Evolutionary conservation across 2,113 vertebrate species (phyloP).

Genomic region (Solea senegalensis): DNA sequence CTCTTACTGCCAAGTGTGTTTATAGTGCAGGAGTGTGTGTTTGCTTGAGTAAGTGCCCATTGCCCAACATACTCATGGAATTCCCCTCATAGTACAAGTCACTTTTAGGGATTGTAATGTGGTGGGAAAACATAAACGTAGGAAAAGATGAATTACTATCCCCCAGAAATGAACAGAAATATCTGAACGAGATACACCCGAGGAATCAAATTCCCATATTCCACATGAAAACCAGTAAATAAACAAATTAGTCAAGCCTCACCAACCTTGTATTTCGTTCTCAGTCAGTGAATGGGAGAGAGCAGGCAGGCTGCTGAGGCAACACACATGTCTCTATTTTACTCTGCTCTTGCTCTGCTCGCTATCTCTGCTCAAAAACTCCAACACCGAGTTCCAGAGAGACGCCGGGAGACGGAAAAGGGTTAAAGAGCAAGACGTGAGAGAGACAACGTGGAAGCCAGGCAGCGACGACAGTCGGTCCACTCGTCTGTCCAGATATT

Average conservation of each 20-base stretch:
- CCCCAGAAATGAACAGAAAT: conserved; percentile 16
- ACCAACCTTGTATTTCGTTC: conserved; percentile 69
- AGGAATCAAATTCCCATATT: not conserved
- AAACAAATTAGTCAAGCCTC: conserved; percentile 30
- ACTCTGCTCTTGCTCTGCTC: conserved; percentile 19
- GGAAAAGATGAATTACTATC: not conserved
- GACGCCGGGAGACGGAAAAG: not conserved
- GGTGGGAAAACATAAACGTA: not conserved
- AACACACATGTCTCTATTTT: conserved; percentile 71
- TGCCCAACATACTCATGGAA: conserved; percentile 40
- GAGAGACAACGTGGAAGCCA: conserved; percentile 10
- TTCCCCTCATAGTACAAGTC: conserved; percentile 58
- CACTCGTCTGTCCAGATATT: conserved; percentile 39
- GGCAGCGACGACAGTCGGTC: conserved; percentile 29
- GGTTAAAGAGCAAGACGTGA: conserved; percentile 14
- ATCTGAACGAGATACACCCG: not conserved
- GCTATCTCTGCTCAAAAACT: conserved; percentile 32
- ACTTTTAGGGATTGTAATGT: conserved; percentile 13
- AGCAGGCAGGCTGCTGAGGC: conserved; percentile 43
- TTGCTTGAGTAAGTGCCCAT: not conserved
- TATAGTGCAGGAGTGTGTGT: conserved; percentile 36
- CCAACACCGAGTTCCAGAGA: conserved; percentile 43
- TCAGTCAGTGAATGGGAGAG: conserved; percentile 64
- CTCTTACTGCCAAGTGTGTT: conserved; percentile 47
- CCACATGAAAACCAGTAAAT: not conserved